These are phyloP conservation scores for Dipodomys ordii DNA, from an alignment of 2,113 vertebrate species.

Conservation along the genomic window DNA sequence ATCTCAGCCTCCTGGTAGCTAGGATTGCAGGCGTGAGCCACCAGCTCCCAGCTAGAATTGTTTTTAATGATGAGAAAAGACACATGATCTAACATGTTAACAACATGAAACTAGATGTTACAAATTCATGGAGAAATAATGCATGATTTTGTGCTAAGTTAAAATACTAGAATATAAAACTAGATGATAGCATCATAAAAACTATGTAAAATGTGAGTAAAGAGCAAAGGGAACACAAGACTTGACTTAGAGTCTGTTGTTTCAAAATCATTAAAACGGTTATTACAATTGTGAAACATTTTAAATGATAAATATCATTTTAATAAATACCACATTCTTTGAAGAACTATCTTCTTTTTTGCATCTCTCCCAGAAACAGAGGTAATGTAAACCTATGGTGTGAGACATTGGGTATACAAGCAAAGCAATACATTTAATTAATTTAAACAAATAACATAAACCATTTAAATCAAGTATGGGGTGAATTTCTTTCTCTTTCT, in stretches of 20 bases:
- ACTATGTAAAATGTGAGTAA: neutral
- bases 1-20: no score
- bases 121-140: neutral
- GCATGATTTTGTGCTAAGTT: neutral
- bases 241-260: neutral
- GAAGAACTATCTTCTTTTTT: slow-evolving; percentile 22
- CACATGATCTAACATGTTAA: neutral
- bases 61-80: neutral
- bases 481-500: neutral
- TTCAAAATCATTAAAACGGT: neutral
- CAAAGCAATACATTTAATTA: neutral
- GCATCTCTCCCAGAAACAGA: neutral
- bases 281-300: neutral
- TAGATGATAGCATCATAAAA: neutral
- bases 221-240: neutral
- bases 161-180: slow-evolving; percentile 17
- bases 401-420: neutral
- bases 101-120: slow-evolving; percentile 14
- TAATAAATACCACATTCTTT: slow-evolving; percentile 33
- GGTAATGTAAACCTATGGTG: neutral
- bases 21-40: no score
- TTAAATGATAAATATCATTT: slow-evolving; percentile 21
- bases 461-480: neutral
- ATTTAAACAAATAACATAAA: neutral
- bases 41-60: neutral